phyloP scores from a whole-genome alignment of 2,797 vertebrate genomes.

The Phataginus tricuspis region DNA sequence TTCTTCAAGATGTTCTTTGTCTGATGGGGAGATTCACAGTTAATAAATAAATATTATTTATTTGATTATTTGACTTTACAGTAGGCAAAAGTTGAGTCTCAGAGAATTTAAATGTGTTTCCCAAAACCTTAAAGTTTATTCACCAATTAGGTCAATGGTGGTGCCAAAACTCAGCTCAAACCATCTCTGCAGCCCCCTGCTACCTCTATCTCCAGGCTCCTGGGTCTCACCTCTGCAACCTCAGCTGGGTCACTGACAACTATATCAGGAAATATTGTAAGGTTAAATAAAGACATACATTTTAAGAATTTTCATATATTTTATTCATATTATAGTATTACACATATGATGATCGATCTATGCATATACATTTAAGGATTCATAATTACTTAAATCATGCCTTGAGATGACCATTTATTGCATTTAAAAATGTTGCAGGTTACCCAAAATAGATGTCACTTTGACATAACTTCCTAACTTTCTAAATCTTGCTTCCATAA shows the following conservation, averaged over 20 bases:
- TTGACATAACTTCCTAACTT: conserved; percentile 87
- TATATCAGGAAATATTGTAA: conserved; percentile 39
- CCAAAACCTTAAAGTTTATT: neutral
- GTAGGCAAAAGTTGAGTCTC: neutral
- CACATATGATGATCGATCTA: conserved; percentile 64
- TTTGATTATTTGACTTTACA: neutral
- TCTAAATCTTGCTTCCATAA: conserved; percentile 86
- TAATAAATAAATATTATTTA: neutral
- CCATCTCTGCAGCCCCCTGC: accelerated
- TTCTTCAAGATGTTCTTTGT: neutral
- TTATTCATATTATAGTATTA: conserved; percentile 60
- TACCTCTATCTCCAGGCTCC: neutral
- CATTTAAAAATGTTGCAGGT: conserved; percentile 79
- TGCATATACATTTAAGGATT: conserved; percentile 50
- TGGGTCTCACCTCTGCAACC: neutral
- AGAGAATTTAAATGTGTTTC: neutral
- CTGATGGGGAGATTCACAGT: neutral
- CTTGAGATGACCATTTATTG: conserved; percentile 85
- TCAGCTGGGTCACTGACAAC: neutral
- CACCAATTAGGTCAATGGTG: accelerated
- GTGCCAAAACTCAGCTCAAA: neutral
- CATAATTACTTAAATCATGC: conserved; percentile 84
- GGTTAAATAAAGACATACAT: conserved; percentile 61
- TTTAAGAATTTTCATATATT: conserved; percentile 50
- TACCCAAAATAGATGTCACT: conserved; percentile 88